Evolutionary conservation across 2,113 vertebrate genomes (phyloP).

Genomic region (Platycercus adscitus): DNA sequence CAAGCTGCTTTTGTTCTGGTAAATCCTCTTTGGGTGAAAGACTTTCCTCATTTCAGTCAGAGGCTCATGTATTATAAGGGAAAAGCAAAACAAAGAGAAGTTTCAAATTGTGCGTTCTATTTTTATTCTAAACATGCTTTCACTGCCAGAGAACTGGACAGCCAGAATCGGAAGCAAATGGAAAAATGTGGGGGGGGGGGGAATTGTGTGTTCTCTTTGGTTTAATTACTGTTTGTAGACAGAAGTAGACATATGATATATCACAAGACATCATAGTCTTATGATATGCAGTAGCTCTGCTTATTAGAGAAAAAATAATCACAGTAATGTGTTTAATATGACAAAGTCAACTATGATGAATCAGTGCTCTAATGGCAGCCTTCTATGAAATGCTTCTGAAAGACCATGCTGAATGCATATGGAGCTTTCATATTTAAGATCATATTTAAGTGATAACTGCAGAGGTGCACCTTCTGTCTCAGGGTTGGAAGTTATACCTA

Average conservation of each 20-base stretch:
- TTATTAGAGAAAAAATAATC: background rate
- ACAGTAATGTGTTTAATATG: background rate
- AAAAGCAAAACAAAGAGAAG: background rate
- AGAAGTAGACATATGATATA: background rate
- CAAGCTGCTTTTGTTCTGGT: background rate
- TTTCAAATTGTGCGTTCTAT: background rate
- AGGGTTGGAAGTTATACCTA: background rate
- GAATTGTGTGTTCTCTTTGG: background rate
- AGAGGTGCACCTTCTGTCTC: background rate
- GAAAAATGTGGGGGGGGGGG: background rate
- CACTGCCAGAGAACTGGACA: background rate
- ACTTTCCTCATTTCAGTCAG: background rate
- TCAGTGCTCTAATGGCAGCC: background rate
- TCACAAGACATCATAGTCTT: background rate
- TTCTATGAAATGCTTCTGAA: background rate
- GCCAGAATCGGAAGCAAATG: background rate
- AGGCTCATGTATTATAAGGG: background rate
- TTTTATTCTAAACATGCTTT: constrained; percentile 12
- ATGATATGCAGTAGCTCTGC: background rate
- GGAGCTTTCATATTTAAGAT: background rate
- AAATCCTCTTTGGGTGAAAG: background rate
- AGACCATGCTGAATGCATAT: background rate
- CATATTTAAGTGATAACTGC: background rate
- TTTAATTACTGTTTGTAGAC: background rate
- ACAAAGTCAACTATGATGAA: background rate